These are phyloP conservation scores for Agrochola litura DNA, from an alignment of 2,888 invertebrate genomes.

Conservation along the genomic window DNA sequence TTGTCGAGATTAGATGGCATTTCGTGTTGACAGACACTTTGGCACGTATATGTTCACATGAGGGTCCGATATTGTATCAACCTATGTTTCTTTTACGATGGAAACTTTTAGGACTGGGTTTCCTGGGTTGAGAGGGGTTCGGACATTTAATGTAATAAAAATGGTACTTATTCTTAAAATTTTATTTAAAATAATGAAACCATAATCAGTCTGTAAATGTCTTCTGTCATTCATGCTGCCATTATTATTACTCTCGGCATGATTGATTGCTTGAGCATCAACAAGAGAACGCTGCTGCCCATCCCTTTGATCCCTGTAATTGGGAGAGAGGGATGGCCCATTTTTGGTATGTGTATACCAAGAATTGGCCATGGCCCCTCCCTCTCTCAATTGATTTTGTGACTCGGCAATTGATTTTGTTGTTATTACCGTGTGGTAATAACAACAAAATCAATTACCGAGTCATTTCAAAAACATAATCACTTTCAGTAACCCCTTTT, in stretches of 20 bases:
- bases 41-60: constrained; percentile 52
- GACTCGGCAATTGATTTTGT: no score
- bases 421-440: no score
- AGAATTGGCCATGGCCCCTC: no score
- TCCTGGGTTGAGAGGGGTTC: neutral
- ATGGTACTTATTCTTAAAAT: neutral
- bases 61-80: constrained; percentile 42
- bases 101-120: constrained; percentile 27
- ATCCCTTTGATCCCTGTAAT: constrained; percentile 6
- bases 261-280: constrained; percentile 17
- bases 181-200: neutral
- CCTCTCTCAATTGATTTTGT: no score
- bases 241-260: neutral
- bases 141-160: constrained; percentile 3
- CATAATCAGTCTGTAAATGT: neutral
- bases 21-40: constrained; percentile 68
- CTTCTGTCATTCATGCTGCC: neutral
- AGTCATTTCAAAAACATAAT: constrained; percentile 19
- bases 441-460: neutral
- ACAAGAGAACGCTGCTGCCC: neutral
- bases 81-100: constrained; percentile 39
- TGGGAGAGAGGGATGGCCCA: neutral
- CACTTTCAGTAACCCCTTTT: constrained; percentile 13
- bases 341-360: neutral
- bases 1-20: constrained; percentile 63